phyloP scores from a whole-genome alignment of 2,113 vertebrate genomes.

The Setophaga petechia region DNA sequence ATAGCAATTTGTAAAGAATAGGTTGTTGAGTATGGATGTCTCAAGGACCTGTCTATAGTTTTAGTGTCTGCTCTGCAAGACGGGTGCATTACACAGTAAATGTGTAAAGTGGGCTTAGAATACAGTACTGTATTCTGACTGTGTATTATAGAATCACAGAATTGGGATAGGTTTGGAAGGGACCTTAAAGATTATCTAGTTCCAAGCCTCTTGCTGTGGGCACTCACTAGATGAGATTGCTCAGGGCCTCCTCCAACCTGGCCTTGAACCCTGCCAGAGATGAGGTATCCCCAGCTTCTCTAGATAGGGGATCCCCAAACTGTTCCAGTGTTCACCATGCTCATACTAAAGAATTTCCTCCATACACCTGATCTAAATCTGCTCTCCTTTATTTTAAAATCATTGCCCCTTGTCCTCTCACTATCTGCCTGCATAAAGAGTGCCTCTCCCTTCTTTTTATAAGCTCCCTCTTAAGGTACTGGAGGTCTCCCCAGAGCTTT shows the following conservation, averaged over 20 bases:
- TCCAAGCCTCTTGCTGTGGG: background rate
- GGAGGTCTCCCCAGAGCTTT: background rate
- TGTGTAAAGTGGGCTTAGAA: no score
- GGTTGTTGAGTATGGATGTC: background rate
- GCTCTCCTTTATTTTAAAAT: background rate
- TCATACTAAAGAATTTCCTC: background rate
- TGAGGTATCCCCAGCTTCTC: background rate
- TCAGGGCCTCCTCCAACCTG: background rate
- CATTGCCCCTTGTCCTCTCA: background rate
- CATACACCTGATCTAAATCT: background rate
- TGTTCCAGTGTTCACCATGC: background rate
- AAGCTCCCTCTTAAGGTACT: background rate
- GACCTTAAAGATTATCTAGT: background rate
- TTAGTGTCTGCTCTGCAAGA: background rate
- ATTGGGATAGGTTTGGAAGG: background rate
- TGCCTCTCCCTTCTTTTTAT: background rate
- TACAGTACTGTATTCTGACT: background rate
- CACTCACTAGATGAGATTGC: background rate
- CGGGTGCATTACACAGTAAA: background rate
- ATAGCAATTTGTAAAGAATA: background rate
- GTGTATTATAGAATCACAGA: background rate
- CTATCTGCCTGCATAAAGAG: background rate
- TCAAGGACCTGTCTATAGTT: background rate
- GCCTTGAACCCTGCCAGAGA: background rate
- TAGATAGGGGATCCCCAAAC: background rate